phyloP scores from a whole-genome alignment of 2,797 vertebrate genomes.

The Gouania willdenowi region DNA sequence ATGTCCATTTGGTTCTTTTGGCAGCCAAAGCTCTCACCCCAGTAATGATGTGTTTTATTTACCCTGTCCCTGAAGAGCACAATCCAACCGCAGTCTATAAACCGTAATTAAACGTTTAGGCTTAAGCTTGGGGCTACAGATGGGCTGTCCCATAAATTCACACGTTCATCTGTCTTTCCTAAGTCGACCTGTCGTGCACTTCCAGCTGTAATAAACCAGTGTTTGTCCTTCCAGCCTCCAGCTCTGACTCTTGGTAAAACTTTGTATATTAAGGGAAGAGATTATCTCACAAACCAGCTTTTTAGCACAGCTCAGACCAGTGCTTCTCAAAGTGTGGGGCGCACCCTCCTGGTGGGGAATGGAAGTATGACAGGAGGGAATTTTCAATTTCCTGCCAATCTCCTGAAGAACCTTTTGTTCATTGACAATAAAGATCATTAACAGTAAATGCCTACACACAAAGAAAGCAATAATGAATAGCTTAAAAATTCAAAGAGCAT shows the following conservation, averaged over 20 bases:
- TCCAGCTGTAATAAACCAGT: too few species aligned
- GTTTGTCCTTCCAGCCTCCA: too few species aligned
- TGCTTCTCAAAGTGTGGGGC: too few species aligned
- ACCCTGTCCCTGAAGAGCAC: slow-evolving; percentile 66
- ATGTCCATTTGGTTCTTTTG: slow-evolving; percentile 74
- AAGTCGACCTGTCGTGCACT: slow-evolving; percentile 55
- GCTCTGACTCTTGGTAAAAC: slow-evolving; percentile 18
- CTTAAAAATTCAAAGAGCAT: too few species aligned
- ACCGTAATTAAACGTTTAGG: slow-evolving; percentile 75
- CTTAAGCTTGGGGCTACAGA: slow-evolving; percentile 67
- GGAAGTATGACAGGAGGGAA: too few species aligned
- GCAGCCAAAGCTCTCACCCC: slow-evolving; percentile 46
- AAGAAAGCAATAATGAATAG: too few species aligned
- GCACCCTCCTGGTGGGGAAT: too few species aligned
- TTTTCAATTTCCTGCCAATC: too few species aligned
- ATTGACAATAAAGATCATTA: too few species aligned
- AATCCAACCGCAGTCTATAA: slow-evolving; percentile 71
- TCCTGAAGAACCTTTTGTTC: too few species aligned
- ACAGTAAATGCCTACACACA: too few species aligned
- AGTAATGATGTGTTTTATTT: slow-evolving; percentile 84
- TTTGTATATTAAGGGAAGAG: slow-evolving; percentile 38
- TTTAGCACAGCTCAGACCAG: slow-evolving; percentile 47
- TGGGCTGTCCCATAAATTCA: slow-evolving; percentile 68
- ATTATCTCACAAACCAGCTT: slow-evolving; percentile 59
- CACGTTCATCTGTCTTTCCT: slow-evolving; percentile 67